phyloP scores from a whole-genome alignment of 2,888 invertebrate species.

The Autographa pulchrina region DNA sequence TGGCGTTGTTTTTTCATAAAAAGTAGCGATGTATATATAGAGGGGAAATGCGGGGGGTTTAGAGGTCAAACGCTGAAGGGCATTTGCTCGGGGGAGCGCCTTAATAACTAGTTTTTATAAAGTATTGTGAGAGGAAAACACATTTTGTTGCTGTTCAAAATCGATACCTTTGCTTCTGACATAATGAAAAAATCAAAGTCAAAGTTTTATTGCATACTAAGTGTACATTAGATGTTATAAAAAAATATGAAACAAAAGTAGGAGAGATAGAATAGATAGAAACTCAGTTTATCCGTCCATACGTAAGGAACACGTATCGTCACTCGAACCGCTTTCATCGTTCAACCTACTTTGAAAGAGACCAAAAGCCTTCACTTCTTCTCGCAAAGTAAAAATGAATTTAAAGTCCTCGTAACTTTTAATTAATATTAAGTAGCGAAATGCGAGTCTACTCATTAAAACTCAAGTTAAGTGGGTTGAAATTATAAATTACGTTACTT shows the following conservation, averaged over 20 bases:
- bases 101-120: no score
- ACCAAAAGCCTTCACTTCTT: slow-evolving; percentile 12
- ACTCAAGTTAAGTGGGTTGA: slow-evolving; percentile 23
- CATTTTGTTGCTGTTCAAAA: neutral
- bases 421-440: slow-evolving; percentile 37
- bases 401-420: slow-evolving; percentile 40
- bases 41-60: no score
- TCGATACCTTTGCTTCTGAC: neutral
- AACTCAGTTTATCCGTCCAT: neutral
- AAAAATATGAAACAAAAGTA: neutral
- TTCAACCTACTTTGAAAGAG: slow-evolving; percentile 3
- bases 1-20: no score
- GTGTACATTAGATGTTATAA: no score
- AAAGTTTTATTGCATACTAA: no score
- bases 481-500: slow-evolving; percentile 6
- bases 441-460: slow-evolving; percentile 34
- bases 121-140: no score
- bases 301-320: neutral
- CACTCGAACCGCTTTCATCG: slow-evolving; percentile 1
- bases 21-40: no score
- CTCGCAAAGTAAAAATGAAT: slow-evolving; percentile 29
- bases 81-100: no score
- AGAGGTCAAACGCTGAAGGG: no score
- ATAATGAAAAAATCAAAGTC: neutral
- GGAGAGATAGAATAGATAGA: no score